Conservation (phyloP, 1,140 invertebrate species). For the Eueides isabella region DNA sequence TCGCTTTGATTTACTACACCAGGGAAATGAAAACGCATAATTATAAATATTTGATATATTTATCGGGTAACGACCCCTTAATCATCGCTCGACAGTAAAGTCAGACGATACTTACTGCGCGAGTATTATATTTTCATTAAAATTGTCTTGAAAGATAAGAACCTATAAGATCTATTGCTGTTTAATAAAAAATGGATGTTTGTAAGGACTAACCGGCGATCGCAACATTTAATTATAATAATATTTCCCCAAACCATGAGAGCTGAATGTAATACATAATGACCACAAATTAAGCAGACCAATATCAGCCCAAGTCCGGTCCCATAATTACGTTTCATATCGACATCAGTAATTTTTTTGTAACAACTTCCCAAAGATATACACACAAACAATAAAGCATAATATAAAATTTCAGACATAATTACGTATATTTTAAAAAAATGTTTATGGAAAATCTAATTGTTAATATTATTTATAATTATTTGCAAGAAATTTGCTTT, state of each 20-base stretch:
- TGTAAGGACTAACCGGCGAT: constrained; percentile 56
- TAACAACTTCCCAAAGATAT: constrained; percentile 60
- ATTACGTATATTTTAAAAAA: background rate
- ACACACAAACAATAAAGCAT: constrained; percentile 54
- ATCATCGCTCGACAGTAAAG: no score
- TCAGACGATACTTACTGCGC: no score
- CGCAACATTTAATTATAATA: constrained; percentile 66
- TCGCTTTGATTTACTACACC: no score
- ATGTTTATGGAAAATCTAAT: background rate
- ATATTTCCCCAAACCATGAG: constrained; percentile 69
- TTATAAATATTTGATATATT: no score
- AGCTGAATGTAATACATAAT: constrained; percentile 53
- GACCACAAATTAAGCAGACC: constrained; percentile 58
- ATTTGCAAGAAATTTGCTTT: background rate
- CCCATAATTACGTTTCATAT: constrained; percentile 62
- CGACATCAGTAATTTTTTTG: constrained; percentile 55
- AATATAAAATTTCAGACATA: constrained; percentile 53
- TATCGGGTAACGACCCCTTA: no score
- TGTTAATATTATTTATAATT: background rate
- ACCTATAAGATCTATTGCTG: no score
- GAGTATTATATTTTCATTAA: no score
- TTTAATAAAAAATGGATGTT: background rate
- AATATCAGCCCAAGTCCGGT: constrained; percentile 64
- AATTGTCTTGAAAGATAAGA: no score
- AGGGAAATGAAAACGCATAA: no score